Evolutionary conservation across 2,888 invertebrate species (phyloP).

Genomic region (Agriopis aurantiaria): DNA sequence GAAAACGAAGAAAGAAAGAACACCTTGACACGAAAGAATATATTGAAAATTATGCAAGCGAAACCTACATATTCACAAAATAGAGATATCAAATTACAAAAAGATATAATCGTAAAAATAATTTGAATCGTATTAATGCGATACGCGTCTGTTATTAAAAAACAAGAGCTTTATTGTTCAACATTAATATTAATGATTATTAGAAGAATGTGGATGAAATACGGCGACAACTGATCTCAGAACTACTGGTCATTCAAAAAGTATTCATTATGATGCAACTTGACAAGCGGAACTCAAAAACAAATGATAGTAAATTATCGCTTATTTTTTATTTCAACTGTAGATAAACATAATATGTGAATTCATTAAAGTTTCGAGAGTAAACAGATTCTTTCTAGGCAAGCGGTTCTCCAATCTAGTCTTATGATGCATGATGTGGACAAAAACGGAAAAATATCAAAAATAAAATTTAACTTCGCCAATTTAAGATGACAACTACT

Average conservation of each 20-base stretch:
- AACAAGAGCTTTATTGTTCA: constrained; percentile 42
- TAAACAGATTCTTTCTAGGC: no score
- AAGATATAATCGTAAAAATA: constrained; percentile 46
- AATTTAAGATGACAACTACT: no score
- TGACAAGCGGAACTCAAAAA: neutral
- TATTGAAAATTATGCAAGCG: constrained; percentile 22
- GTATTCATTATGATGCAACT: neutral
- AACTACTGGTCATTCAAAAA: constrained; percentile 2
- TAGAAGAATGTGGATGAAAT: constrained; percentile 30
- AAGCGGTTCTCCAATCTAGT: no score
- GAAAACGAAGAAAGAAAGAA: neutral
- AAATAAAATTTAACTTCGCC: no score
- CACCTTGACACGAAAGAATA: constrained; percentile 11
- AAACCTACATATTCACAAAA: constrained; percentile 38
- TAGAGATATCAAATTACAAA: constrained; percentile 42
- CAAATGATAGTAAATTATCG: neutral
- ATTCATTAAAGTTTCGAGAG: no score
- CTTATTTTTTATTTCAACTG: no score
- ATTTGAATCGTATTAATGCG: constrained; percentile 36
- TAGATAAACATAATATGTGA: no score
- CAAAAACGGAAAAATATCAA: no score
- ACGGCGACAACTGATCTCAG: constrained; percentile 12
- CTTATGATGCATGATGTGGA: no score
- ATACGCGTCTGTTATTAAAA: constrained; percentile 38
- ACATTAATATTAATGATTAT: constrained; percentile 37